Evolutionary conservation across 2,797 vertebrate genomes (phyloP).

Genomic region (Pseudomugil tenellus): DNA sequence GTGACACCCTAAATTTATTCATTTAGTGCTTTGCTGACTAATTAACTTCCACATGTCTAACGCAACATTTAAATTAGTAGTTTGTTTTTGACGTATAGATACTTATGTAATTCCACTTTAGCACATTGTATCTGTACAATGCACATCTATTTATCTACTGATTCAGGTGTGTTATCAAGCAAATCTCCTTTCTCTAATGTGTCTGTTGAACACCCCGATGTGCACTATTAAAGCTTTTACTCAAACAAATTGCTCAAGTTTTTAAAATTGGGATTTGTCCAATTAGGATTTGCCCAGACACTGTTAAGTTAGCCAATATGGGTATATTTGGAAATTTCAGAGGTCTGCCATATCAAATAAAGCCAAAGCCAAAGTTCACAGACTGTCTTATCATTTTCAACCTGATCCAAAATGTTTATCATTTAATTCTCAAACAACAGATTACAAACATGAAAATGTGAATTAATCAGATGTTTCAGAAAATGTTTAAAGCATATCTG

Average conservation of each 20-base stretch:
- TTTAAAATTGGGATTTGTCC: background rate
- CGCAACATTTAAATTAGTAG: background rate
- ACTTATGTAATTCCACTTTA: conserved; percentile 22
- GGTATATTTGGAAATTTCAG: background rate
- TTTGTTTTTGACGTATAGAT: conserved; percentile 7
- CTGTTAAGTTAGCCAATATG: background rate
- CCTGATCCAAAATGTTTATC: background rate
- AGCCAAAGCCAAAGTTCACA: conserved; percentile 11
- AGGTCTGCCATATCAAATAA: background rate
- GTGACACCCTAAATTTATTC: too few relatives aligned
- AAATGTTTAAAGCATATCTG: background rate
- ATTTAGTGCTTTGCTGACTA: too few relatives aligned
- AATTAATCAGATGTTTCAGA: background rate
- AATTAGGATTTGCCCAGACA: background rate
- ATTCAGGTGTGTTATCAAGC: conserved; percentile 15
- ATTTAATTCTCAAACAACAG: background rate
- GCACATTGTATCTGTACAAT: conserved; percentile 6
- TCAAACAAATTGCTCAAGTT: background rate
- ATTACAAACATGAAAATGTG: background rate
- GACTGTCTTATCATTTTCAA: background rate
- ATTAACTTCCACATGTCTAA: background rate
- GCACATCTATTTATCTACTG: conserved; percentile 24
- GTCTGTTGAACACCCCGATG: background rate
- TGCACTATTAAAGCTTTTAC: background rate
- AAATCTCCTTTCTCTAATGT: background rate